Conservation (phyloP, 2,888 invertebrate species). For the Drosophila quinaria region DNA sequence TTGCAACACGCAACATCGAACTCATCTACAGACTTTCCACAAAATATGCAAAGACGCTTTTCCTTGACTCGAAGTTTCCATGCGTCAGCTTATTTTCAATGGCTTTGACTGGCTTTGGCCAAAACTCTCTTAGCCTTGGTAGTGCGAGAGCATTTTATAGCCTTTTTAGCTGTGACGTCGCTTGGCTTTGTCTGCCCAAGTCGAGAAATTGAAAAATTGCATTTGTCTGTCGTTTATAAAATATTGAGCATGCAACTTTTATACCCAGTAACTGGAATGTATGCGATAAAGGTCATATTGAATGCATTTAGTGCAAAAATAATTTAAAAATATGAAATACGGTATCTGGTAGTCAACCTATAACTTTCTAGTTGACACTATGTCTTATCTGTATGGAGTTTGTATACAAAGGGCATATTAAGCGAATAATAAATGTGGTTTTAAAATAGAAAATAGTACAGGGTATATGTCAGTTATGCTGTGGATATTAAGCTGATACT, state of each 20-base stretch:
- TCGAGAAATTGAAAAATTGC: slow-evolving; percentile 77
- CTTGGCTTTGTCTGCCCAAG: slow-evolving; percentile 43
- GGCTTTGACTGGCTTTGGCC: slow-evolving; percentile 9
- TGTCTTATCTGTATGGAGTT: slow-evolving; percentile 17
- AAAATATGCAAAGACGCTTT: slow-evolving; percentile 37
- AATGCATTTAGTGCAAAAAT: not conserved
- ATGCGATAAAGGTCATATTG: not conserved
- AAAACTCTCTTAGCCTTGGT: not conserved
- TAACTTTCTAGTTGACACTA: not conserved
- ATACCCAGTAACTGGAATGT: not conserved
- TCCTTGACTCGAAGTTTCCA: not conserved
- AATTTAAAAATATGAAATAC: too few relatives aligned
- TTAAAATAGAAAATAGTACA: not conserved
- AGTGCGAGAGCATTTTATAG: slow-evolving; percentile 56
- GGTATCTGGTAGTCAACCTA: not conserved
- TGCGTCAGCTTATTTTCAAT: slow-evolving; percentile 38
- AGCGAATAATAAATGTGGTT: not conserved
- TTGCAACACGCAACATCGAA: slow-evolving; percentile 9
- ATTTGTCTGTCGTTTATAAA: slow-evolving; percentile 69
- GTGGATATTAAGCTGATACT: not conserved
- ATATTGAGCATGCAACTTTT: slow-evolving; percentile 62
- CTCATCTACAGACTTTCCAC: slow-evolving; percentile 3
- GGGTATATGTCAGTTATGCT: not conserved
- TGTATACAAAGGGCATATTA: not conserved
- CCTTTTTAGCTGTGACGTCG: slow-evolving; percentile 70